Evolutionary conservation across 2,888 invertebrate species (phyloP).

Genomic region (Adelphocoris suturalis): DNA sequence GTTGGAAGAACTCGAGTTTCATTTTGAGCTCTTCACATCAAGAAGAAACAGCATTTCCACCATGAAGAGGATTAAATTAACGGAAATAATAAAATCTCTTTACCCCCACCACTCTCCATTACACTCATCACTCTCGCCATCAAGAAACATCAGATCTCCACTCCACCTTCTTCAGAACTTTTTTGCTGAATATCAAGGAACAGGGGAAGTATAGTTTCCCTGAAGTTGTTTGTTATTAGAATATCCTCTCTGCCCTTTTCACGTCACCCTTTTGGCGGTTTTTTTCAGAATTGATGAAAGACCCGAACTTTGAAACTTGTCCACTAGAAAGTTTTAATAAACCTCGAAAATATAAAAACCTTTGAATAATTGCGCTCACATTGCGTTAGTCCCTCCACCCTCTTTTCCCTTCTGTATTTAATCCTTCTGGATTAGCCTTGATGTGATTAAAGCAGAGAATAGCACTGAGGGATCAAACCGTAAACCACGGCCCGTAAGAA

Average conservation of each 20-base stretch:
- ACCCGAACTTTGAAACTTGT: conserved; percentile 27
- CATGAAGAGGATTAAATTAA: no score
- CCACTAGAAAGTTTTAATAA: conserved; percentile 59
- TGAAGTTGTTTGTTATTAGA: conserved; percentile 16
- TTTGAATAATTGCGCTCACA: conserved; percentile 16
- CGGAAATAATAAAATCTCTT: no score
- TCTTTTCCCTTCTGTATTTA: neutral
- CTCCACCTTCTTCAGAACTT: conserved; percentile 25
- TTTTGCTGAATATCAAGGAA: neutral
- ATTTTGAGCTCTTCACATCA: no score
- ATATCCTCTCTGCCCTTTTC: neutral
- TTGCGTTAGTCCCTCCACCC: neutral
- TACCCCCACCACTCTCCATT: no score
- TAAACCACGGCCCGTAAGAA: no score
- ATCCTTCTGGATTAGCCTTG: neutral
- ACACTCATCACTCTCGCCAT: no score
- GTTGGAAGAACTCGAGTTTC: no score
- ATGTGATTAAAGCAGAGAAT: neutral
- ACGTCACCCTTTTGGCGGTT: neutral
- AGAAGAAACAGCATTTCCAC: no score
- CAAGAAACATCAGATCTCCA: neutral
- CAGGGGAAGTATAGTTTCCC: conserved; percentile 17
- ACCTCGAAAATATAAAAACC: conserved; percentile 40
- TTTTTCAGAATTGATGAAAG: conserved; percentile 4
- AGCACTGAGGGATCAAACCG: neutral